These are phyloP conservation scores for Cladorhizidae sp. DNA, from an alignment of 37 sponge, comb jelly and placozoan genomes.

Conservation along the genomic window DNA sequence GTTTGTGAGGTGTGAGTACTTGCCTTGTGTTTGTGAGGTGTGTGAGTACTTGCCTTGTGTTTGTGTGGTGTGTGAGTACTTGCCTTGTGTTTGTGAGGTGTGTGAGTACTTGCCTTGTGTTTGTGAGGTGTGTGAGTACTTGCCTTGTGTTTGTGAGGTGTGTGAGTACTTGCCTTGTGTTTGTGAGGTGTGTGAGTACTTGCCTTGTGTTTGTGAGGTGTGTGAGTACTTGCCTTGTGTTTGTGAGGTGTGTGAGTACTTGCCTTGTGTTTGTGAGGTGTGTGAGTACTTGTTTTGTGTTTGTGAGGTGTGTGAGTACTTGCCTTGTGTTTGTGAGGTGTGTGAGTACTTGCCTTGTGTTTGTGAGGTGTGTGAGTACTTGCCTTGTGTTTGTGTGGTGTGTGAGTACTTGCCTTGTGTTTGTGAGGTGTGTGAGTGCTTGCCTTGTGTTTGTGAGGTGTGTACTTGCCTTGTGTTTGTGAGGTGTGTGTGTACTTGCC, in stretches of 20 bases:
- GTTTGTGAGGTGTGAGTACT: background rate
- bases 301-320: background rate
- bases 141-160: background rate
- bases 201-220: background rate
- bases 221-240: background rate
- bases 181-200: background rate
- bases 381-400: background rate
- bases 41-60: no score
- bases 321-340: background rate
- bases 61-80: background rate
- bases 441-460: no score
- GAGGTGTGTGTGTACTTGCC: background rate
- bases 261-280: background rate
- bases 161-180: background rate
- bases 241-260: background rate
- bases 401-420: background rate
- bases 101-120: no score
- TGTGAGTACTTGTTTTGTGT: no score
- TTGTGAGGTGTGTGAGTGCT: no score
- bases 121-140: background rate
- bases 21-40: background rate
- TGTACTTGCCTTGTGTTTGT: background rate
- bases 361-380: background rate
- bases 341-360: background rate
- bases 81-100: background rate